These are phyloP conservation scores for Pollachius pollachius DNA, from an alignment of 2,113 vertebrate species.

Conservation along the genomic window DNA sequence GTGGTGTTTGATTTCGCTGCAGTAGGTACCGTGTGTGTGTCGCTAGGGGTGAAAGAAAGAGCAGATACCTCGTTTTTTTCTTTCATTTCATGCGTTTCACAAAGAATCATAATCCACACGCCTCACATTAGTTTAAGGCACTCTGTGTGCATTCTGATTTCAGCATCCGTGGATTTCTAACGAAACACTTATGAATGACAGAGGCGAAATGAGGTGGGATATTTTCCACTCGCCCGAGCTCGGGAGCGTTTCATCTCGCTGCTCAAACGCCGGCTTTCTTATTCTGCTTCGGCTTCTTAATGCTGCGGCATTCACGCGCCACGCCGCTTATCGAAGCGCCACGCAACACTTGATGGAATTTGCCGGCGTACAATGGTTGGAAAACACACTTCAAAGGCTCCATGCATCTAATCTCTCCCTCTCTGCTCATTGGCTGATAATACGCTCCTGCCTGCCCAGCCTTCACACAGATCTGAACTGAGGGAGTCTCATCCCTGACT, in stretches of 20 bases:
- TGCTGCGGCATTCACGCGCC: slow-evolving; percentile 61
- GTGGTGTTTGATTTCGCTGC: too few relatives aligned
- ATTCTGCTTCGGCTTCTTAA: slow-evolving; percentile 28
- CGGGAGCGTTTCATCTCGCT: slow-evolving; percentile 62
- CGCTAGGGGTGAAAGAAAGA: neutral
- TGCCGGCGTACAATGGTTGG: slow-evolving; percentile 64
- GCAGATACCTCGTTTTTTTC: neutral
- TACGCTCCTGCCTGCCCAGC: slow-evolving; percentile 66
- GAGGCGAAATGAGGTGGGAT: slow-evolving; percentile 47
- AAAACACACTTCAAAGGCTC: slow-evolving; percentile 70
- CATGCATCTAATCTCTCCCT: slow-evolving; percentile 70
- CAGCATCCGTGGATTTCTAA: slow-evolving; percentile 30
- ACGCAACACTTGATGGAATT: slow-evolving; percentile 69
- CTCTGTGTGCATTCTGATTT: slow-evolving; percentile 43
- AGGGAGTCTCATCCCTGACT: slow-evolving; percentile 60
- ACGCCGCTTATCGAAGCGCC: slow-evolving; percentile 51
- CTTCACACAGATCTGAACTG: slow-evolving; percentile 62
- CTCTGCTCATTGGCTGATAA: slow-evolving; percentile 67
- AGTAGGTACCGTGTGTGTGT: too few relatives aligned
- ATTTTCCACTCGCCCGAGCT: slow-evolving; percentile 52
- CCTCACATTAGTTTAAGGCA: slow-evolving; percentile 30
- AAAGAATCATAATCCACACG: slow-evolving; percentile 26
- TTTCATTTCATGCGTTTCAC: neutral
- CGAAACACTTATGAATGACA: slow-evolving; percentile 53
- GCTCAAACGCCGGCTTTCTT: slow-evolving; percentile 59